Percentiles rank a stretch among this genome's conserved stretches.
These are phyloP conservation scores for Alosa alosa DNA, from an alignment of 2,113 vertebrate species.

Conservation along the genomic window DNA sequence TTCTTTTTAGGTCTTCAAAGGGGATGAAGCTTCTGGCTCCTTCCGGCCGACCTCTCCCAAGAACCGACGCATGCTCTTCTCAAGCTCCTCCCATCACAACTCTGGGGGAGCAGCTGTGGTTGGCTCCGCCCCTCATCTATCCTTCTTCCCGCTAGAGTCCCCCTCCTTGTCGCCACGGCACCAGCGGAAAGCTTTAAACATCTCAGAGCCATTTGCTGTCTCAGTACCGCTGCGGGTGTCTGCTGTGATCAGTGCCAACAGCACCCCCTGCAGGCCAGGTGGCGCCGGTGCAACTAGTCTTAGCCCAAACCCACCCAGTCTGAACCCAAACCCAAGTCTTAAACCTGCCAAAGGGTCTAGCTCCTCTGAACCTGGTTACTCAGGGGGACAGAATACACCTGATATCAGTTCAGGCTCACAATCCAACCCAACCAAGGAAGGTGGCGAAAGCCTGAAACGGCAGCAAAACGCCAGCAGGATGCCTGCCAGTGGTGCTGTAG, in stretches of 20 bases:
- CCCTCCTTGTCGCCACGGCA: conserved; percentile 76
- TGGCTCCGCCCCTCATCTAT: conserved; percentile 72
- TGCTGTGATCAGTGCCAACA: conserved; percentile 93
- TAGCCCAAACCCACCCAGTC: conserved; percentile 46
- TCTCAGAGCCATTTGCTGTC: conserved; percentile 93
- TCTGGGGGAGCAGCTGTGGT: conserved; percentile 48
- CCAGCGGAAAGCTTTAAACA: conserved; percentile 91
- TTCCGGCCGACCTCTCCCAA: conserved; percentile 84
- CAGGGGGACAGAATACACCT: neutral
- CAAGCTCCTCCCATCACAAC: conserved; percentile 70
- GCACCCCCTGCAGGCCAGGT: conserved; percentile 82
- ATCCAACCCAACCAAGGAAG: neutral
- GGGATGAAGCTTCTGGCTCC: conserved; percentile 73
- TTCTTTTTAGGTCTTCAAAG: conserved; percentile 68
- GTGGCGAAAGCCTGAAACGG: neutral
- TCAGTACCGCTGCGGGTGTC: conserved; percentile 91
- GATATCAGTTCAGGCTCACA: neutral
- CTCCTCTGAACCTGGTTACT: neutral
- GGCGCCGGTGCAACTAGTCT: conserved; percentile 62
- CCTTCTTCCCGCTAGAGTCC: conserved; percentile 89
- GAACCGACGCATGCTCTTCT: conserved; percentile 89
- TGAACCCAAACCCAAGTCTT: conserved; percentile 48
- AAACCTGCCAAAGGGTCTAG: neutral
- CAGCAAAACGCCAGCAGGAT: neutral
- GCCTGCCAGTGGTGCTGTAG: neutral